A percentile compares a stretch with the other conserved stretches of the same genome.
phyloP scores from a whole-genome alignment of 2,888 invertebrate genomes.

The Pheosia gnoma region DNA sequence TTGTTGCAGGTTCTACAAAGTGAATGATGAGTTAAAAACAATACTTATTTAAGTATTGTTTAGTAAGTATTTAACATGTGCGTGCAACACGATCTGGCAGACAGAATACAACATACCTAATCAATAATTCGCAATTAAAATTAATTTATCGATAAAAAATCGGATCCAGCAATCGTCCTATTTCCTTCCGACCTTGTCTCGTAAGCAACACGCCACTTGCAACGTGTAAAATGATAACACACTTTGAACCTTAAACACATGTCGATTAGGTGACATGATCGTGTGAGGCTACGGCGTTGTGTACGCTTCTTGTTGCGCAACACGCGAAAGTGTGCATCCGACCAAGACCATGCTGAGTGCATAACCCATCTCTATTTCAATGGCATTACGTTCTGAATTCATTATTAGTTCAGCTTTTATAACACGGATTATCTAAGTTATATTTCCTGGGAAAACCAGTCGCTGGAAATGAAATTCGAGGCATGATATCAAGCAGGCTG shows the following conservation, averaged over 20 bases:
- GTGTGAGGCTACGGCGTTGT: conserved; percentile 17
- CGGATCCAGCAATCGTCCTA: conserved; percentile 42
- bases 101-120: conserved; percentile 14
- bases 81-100: conserved; percentile 9
- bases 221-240: conserved; percentile 20
- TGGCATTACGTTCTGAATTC: conserved; percentile 38
- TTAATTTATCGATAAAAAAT: conserved; percentile 42
- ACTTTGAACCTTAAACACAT: conserved; percentile 35
- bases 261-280: conserved; percentile 30
- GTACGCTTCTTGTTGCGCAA: conserved; percentile 48
- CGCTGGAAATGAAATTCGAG: not conserved
- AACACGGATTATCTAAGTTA: not conserved
- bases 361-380: conserved; percentile 54
- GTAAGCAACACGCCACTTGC: conserved; percentile 31
- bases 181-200: conserved; percentile 55
- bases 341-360: conserved; percentile 50
- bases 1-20: too few species aligned
- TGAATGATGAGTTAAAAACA: not conserved
- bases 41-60: not conserved
- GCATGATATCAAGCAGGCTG: not conserved
- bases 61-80: not conserved
- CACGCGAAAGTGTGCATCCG: conserved; percentile 67
- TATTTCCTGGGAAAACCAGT: not conserved
- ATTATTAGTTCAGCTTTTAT: not conserved
- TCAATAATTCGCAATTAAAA: conserved; percentile 32